Conservation (phyloP, 2,113 vertebrate species). For the Podarcis muralis region DNA sequence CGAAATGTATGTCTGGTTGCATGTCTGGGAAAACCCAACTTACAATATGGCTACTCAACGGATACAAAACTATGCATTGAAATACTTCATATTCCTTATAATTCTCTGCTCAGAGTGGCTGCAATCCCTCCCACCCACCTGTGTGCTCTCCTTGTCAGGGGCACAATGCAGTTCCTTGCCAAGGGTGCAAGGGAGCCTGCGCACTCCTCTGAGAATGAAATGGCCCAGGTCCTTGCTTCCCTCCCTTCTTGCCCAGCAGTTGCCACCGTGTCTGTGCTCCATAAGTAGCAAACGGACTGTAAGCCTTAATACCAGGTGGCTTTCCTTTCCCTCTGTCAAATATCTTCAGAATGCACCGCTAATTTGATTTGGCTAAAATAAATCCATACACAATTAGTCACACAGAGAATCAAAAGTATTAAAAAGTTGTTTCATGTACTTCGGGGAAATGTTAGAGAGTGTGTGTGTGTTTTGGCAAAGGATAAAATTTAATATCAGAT, state of each 20-base stretch:
- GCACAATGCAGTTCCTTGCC: no score
- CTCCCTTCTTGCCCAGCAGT: background rate
- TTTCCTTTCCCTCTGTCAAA: slow-evolving; percentile 18
- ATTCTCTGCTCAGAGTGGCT: no score
- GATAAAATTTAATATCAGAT: slow-evolving; percentile 53
- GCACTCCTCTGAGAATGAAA: background rate
- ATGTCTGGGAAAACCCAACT: no score
- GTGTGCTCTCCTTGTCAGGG: no score
- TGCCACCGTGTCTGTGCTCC: background rate
- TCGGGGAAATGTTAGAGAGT: background rate
- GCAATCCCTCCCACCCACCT: no score
- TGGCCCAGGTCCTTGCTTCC: background rate
- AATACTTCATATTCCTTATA: no score
- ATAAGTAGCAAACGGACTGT: background rate
- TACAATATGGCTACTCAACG: no score
- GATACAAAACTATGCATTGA: no score
- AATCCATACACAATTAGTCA: slow-evolving; percentile 42
- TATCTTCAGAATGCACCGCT: slow-evolving; percentile 27
- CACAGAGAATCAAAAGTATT: slow-evolving; percentile 12
- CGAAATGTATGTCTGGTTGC: no score
- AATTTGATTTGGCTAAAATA: slow-evolving; percentile 31
- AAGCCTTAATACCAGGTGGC: background rate
- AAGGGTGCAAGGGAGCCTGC: no score
- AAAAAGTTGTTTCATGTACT: slow-evolving; percentile 34
- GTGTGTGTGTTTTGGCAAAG: slow-evolving; percentile 52